Base-by-base conservation (phyloP, 2,888 invertebrate species). In the Drosophila mettleri region DNA sequence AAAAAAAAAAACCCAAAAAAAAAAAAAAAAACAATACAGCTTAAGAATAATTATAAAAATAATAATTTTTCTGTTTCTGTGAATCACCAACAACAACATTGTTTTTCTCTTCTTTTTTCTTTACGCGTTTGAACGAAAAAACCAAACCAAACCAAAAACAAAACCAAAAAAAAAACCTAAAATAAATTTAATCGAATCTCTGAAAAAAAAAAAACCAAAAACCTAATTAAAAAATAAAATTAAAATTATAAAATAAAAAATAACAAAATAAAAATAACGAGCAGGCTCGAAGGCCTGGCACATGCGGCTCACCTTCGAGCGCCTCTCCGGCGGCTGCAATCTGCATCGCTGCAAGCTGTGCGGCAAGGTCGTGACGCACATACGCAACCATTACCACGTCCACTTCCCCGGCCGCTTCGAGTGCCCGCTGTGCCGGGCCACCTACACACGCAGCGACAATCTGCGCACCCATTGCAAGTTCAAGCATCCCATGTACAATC, bases 271-370 rank as follows among this genome's bases (percentile, higher is more conserved):
- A 16, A 16, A 14, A 46, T 39, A 20, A 29, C 53, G 34, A n/a
- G 22, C 46, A 75, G 97, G 97, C 95, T 96, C 97, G 93, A 96
- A 96, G 95, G 96, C 96, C 95, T 97, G 97, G 96, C 97, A 97
- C 94, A 97, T 97, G 97, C 96, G 97, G 94, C 95, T 97, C 94
- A 97, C 97, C 94, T 97, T 97, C 95, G 97, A 97, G 95, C 96
- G 97, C 92, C 95, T 97, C 94, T 96, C 96, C 93, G 97, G 97
- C 93, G 96, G 96, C 94, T 96, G 96, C 93, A 97, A 97, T 95
- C 96, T 96, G 94, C 97, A 97, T 95, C 96, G 96, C 93, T 97
- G 97, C 95, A 97, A 97, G 95, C 95, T 97, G 94, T 97, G 97
- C 94, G 97, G 97, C 94, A 97, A 97, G 95, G 96, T 97, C 94